Base-by-base conservation (phyloP, 2,113 vertebrate species). In the Oceanites oceanicus region DNA sequence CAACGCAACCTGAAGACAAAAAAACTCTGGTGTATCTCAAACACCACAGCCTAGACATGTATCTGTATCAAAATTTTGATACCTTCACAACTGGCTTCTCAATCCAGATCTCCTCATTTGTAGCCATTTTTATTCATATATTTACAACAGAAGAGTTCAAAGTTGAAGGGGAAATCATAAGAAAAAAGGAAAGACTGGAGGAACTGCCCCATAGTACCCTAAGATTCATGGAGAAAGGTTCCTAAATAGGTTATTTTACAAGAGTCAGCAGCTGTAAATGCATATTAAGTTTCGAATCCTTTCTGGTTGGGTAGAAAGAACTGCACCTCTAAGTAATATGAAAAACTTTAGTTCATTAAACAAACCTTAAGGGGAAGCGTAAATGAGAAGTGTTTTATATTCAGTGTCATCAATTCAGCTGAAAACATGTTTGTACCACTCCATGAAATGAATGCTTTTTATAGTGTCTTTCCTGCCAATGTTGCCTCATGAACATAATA, bases 321-420 rank as follows among this genome's bases (percentile, higher is more conserved):
- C 40, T 94, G 83, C 73, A 93, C 81, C 87, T 96, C 74, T 73
- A 97, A 96, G 88, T 95, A 88, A 92, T 22, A 85, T n/a, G 56
- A 81, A 91, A 96, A 89, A 83, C 67, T 94, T 93, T 30, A 92
- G 79, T 93, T 97, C 90, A 94, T 96, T 96, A 96, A 97, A 95
- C 91, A 96, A 92, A 94, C 92, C 95, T 97, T 96, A 81, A 95
- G 92, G 94, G 92, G 88, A 95, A 91, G 94, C 23, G 10, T 83
- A 96, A 97, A 97, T 92, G 97, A 96, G 91, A 95, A 92, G 86
- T 87, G 89, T 45, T 96, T 96, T 93, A 86, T 92, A 97, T 97
- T 97, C 97, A 95, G 96, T 95, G 96, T 93, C 96, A 96, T 92
- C 95, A 92, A 92, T 95, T 96, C 97, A 97, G 97, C 94, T 91